Evolutionary conservation across 1,140 invertebrate species (phyloP).

Genomic region (Brachionus paranguensis): DNA sequence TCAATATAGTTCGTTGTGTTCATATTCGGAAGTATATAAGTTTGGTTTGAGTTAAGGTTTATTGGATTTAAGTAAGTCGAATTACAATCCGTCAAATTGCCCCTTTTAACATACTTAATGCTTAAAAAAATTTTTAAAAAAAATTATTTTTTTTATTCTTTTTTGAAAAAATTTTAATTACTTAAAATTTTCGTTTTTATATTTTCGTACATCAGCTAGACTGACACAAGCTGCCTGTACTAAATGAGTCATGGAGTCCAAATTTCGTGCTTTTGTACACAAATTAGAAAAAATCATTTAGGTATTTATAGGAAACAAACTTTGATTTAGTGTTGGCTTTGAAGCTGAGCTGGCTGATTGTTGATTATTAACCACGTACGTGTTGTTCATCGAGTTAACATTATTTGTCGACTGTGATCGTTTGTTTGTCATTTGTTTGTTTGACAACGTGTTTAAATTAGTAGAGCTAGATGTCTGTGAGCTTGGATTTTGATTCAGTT

Average conservation of each 20-base stretch:
- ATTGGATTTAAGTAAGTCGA: conserved; percentile 19
- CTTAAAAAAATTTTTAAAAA: not conserved
- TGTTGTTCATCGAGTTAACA: conserved; percentile 23
- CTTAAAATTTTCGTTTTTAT: conserved; percentile 37
- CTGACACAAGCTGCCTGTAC: conserved; percentile 38
- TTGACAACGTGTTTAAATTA: not conserved
- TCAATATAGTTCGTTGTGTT: not conserved
- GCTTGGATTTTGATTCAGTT: not conserved
- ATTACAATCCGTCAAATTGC: not conserved
- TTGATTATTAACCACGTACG: conserved; percentile 25
- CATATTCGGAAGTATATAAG: not conserved
- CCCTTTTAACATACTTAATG: not conserved
- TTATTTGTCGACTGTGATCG: conserved; percentile 30
- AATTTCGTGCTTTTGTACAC: conserved; percentile 14
- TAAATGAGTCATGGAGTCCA: conserved; percentile 35
- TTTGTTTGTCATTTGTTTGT: not conserved
- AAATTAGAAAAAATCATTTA: not conserved
- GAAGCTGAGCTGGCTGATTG: not conserved
- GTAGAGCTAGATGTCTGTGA: not conserved
- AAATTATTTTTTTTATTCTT: not conserved
- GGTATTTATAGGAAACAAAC: not conserved
- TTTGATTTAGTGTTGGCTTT: not conserved
- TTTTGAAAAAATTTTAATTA: not conserved
- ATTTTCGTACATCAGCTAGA: conserved; percentile 30
- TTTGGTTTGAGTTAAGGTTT: conserved; percentile 9